These are phyloP conservation scores for Hypotaenidia okinawae DNA, from an alignment of 2,797 vertebrate genomes.

Conservation along the genomic window DNA sequence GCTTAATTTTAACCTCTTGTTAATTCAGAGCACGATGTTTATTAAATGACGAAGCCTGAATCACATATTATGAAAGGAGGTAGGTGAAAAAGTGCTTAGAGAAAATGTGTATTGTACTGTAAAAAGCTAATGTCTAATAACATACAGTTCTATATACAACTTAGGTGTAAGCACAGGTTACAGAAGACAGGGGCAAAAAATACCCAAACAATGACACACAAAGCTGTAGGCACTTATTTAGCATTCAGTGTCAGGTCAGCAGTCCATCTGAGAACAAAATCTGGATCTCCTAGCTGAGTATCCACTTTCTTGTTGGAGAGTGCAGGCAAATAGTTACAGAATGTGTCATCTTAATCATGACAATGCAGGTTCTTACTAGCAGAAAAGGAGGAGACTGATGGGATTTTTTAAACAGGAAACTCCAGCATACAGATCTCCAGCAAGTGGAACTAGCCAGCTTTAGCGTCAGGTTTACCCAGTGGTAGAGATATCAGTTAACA, in stretches of 20 bases:
- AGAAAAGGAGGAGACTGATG: slow-evolving; percentile 33
- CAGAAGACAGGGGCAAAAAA: neutral
- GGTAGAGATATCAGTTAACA: slow-evolving; percentile 3
- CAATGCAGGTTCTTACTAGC: slow-evolving; percentile 38
- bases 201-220: neutral
- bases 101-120: neutral
- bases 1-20: neutral
- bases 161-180: neutral
- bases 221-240: neutral
- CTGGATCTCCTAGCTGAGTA: neutral
- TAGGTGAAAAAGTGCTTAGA: neutral
- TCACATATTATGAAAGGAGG: neutral
- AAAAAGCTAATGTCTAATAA: neutral
- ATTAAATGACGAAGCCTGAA: neutral
- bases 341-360: slow-evolving; percentile 23
- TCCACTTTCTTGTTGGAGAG: neutral
- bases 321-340: neutral
- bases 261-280: neutral
- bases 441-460: slow-evolving; percentile 32
- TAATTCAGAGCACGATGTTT: neutral
- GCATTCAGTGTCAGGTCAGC: neutral
- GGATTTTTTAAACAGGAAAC: slow-evolving; percentile 49
- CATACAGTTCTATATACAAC: neutral
- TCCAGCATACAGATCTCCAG: neutral
- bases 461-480: slow-evolving; percentile 43